phyloP scores from a whole-genome alignment of 2,888 invertebrate genomes.

The Hemistola chrysoprasaria region DNA sequence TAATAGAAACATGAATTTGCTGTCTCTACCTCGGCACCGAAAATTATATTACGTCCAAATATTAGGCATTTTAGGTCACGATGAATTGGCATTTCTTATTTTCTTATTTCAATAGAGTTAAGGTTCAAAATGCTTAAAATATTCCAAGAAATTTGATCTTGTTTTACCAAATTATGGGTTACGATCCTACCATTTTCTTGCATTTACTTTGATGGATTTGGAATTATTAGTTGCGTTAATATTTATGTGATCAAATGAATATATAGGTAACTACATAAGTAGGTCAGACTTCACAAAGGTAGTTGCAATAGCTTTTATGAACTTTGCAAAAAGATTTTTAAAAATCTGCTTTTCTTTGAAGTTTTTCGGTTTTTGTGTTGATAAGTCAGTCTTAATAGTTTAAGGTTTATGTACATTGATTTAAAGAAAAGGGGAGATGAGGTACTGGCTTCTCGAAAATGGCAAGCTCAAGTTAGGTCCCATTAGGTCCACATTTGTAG shows the following conservation, averaged over 20 bases:
- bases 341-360: too few species aligned
- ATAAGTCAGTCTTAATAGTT: too few species aligned
- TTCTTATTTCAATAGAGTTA: background rate
- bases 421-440: too few species aligned
- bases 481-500: too few species aligned
- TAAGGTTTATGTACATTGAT: too few species aligned
- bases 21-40: background rate
- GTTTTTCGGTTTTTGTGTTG: too few species aligned
- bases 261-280: too few species aligned
- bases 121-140: background rate
- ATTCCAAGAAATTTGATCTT: background rate
- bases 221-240: constrained; percentile 21
- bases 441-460: too few species aligned
- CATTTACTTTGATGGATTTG: constrained; percentile 26
- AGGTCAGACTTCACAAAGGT: too few species aligned
- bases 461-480: too few species aligned
- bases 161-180: constrained; percentile 27
- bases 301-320: too few species aligned
- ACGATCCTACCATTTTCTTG: constrained; percentile 26
- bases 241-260: constrained; percentile 13
- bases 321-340: too few species aligned
- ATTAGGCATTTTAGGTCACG: constrained; percentile 4
- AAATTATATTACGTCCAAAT: constrained; percentile 7
- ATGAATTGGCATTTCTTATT: background rate
- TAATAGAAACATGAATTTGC: constrained; percentile 1